Conservation (phyloP, 2,888 invertebrate genomes). For the Bunonema sp. region DNA sequence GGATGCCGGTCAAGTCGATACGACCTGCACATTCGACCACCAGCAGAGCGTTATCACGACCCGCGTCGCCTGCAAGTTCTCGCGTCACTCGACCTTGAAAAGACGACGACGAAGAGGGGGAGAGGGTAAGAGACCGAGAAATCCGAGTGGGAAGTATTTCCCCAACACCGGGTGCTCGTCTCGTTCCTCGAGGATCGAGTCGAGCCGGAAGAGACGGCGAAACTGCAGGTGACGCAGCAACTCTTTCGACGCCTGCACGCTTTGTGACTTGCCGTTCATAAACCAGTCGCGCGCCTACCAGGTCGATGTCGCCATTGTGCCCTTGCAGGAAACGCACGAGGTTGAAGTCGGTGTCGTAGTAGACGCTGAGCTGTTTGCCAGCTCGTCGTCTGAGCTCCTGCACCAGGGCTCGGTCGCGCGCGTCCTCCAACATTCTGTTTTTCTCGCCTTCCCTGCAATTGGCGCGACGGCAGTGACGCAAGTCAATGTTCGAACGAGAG, state of each 20-base stretch:
- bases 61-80: conserved; percentile 16
- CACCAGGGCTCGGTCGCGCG: no score
- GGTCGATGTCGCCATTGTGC: no score
- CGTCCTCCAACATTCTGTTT: no score
- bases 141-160: conserved; percentile 26
- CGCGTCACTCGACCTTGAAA: neutral
- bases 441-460: no score
- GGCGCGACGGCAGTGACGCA: no score
- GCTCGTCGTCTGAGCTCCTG: no score
- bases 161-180: conserved; percentile 17
- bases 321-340: no score
- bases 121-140: conserved; percentile 12
- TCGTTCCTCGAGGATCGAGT: conserved; percentile 11
- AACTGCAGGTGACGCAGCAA: conserved; percentile 21
- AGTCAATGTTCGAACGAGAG: no score
- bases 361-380: conserved; percentile 15
- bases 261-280: no score
- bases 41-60: conserved; percentile 18
- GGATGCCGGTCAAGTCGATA: conserved; percentile 27
- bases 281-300: no score
- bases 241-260: no score
- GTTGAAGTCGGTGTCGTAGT: conserved; percentile 26
- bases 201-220: conserved; percentile 19
- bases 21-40: conserved; percentile 30
- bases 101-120: neutral